Evolutionary conservation across 2,797 vertebrate genomes (phyloP), one percentile per base, ranked within the genome.

Genomic region (Setipinna tenuifilis): DNA sequence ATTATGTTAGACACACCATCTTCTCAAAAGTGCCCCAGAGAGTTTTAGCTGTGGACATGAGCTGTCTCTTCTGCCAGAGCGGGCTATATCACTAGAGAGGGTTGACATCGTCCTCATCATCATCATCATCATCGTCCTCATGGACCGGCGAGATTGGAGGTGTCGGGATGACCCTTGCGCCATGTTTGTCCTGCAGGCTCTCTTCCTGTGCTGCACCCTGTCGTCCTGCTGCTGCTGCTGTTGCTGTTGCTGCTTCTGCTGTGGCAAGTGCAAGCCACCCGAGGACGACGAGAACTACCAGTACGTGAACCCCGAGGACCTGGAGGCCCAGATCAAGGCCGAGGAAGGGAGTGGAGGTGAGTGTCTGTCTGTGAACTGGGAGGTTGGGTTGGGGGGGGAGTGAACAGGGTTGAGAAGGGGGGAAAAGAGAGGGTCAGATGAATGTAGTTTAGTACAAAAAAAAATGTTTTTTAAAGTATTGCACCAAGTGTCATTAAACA

Each of bases 181-280:
- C 50, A 28, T 83, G 31, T 87, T 5, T 82, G 46, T 85, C 44
- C 46, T 28, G 16, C 91, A 99, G 97, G 93, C 94, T 0, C 93
- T 97, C 86, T 89, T 94, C 0, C 59, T 98, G 82, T 97, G 97
- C 89, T 98, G 97, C 0, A 92, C 94, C 0, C 46, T 95, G 16
- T 93, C 97, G 88, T 96, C 96, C 78, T 97, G 97, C 84, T 98
- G 97, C 89, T 98, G 97, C 83, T 98, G 96, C 17, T 98, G 97
- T 90, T 98, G 97, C 87, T 99, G 97, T 92, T 98, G 97, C 84
- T 97, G 93, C 87, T 97, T 97, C 89, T 99, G 98, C 93, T 99
- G 97, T 0, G 97, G 97, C 46, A 92, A 92, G 0, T 97, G 97
- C 85, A 95, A 94, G 89, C 96, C 96, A 0, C 96, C 96, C 0